These are phyloP conservation scores for Burhinus bistriatus DNA, from an alignment of 2,113 vertebrate genomes.

Conservation along the genomic window DNA sequence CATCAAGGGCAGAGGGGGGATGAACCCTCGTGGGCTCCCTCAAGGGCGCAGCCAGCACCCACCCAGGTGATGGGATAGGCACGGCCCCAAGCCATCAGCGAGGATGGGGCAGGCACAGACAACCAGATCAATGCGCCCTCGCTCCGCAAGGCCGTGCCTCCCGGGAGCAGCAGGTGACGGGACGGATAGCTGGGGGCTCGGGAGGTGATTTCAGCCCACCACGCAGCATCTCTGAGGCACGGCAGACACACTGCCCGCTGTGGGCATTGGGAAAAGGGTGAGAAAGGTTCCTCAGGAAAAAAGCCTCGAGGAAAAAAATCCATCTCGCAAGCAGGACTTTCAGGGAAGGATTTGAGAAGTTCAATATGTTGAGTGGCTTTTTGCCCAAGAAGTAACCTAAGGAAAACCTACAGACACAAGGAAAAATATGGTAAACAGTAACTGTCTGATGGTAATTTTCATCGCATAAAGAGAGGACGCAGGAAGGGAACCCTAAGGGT, in stretches of 20 bases:
- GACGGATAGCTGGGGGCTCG: rapidly evolving
- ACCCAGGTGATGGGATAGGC: not conserved
- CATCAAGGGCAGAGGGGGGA: not conserved
- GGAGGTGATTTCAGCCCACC: not conserved
- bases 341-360: not conserved
- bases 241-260: not conserved
- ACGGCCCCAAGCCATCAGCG: not conserved
- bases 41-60: not conserved
- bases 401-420: not conserved
- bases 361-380: rapidly evolving
- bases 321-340: not conserved
- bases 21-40: rapidly evolving
- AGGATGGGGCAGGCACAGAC: not conserved
- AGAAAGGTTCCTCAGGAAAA: not conserved
- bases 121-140: rapidly evolving
- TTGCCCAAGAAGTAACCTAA: rapidly evolving
- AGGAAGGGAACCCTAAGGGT: rapidly evolving
- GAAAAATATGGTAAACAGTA: rapidly evolving
- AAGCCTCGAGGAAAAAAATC: not conserved
- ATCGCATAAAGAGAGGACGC: rapidly evolving
- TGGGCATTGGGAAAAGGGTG: rapidly evolving
- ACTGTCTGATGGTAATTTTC: rapidly evolving
- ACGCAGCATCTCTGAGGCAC: too few species aligned
- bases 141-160: not conserved
- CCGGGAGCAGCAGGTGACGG: not conserved